These are phyloP conservation scores for Drosophila ficusphila DNA, from an alignment of 1,140 invertebrate species.

Conservation along the genomic window DNA sequence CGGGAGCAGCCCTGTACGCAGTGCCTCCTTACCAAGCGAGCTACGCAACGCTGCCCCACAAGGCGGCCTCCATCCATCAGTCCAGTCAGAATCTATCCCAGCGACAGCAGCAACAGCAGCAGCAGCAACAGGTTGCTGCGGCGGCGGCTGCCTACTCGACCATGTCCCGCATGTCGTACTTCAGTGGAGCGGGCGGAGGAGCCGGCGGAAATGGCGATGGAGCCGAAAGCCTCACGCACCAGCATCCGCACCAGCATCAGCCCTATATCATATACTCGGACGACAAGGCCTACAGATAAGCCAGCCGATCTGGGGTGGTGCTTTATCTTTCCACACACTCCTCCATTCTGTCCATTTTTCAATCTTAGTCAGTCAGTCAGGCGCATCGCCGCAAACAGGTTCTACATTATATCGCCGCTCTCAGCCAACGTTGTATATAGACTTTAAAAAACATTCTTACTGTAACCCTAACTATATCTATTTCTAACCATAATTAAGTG, in stretches of 20 bases:
- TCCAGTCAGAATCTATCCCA: constrained; percentile 85
- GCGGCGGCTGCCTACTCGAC: constrained; percentile 83
- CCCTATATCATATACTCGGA: constrained; percentile 84
- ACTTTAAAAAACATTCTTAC: constrained; percentile 68
- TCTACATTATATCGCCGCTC: constrained; percentile 73
- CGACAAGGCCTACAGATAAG: constrained; percentile 83
- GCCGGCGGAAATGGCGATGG: constrained; percentile 51
- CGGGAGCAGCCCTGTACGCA: constrained; percentile 85
- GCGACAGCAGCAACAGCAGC: constrained; percentile 84
- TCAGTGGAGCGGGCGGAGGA: constrained; percentile 63
- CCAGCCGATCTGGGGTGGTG: constrained; percentile 6
- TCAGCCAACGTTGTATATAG: constrained; percentile 77
- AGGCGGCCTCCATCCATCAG: constrained; percentile 84
- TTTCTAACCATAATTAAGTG: constrained; percentile 71
- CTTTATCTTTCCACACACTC: constrained; percentile 31
- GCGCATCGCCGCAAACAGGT: constrained; percentile 71
- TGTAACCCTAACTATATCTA: constrained; percentile 70
- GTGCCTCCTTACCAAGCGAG: constrained; percentile 85
- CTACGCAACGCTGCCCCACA: constrained; percentile 87
- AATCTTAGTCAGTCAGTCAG: constrained; percentile 67
- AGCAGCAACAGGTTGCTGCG: constrained; percentile 84
- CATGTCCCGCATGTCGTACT: constrained; percentile 83
- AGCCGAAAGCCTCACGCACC: constrained; percentile 60
- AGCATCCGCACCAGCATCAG: constrained; percentile 67
- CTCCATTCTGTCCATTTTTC: constrained; percentile 34